Evolutionary conservation across 2,888 invertebrate species (phyloP).

Genomic region (Bellardia pandia): DNA sequence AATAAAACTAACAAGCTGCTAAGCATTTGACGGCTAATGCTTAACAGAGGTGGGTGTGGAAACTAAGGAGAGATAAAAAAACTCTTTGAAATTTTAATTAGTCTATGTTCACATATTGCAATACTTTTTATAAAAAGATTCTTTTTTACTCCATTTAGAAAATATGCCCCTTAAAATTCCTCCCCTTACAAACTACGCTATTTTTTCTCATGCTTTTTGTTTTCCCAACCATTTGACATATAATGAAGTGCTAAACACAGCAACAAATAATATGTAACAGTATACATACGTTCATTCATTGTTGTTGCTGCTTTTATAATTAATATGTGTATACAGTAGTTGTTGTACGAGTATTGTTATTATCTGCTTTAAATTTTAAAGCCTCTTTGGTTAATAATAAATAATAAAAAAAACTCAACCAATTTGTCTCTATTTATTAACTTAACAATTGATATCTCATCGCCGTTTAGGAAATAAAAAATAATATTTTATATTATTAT

Average conservation of each 20-base stretch:
- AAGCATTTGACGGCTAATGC: conserved; percentile 19
- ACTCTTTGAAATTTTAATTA: background rate
- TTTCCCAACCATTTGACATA: background rate
- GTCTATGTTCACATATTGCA: too few species aligned
- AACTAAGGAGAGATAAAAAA: background rate
- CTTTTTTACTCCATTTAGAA: too few species aligned
- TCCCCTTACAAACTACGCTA: background rate
- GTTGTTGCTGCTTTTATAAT: conserved; percentile 41
- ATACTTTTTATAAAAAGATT: too few species aligned
- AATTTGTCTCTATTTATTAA: conserved; percentile 69
- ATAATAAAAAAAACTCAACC: conserved; percentile 37
- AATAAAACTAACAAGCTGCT: conserved; percentile 27
- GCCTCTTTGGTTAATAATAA: conserved; percentile 47
- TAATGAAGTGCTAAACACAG: conserved; percentile 39
- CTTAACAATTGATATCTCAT: conserved; percentile 57
- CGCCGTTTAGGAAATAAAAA: background rate
- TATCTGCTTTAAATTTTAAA: conserved; percentile 37
- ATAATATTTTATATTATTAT: background rate
- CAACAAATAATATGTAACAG: conserved; percentile 4
- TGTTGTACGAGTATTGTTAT: background rate
- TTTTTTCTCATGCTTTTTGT: background rate
- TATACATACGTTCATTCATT: background rate
- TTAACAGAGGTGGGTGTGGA: conserved; percentile 5
- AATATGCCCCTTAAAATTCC: too few species aligned
- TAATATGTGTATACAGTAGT: conserved; percentile 42